phyloP scores from a whole-genome alignment of 2,113 vertebrate genomes.

The Callionymus lyra region DNA sequence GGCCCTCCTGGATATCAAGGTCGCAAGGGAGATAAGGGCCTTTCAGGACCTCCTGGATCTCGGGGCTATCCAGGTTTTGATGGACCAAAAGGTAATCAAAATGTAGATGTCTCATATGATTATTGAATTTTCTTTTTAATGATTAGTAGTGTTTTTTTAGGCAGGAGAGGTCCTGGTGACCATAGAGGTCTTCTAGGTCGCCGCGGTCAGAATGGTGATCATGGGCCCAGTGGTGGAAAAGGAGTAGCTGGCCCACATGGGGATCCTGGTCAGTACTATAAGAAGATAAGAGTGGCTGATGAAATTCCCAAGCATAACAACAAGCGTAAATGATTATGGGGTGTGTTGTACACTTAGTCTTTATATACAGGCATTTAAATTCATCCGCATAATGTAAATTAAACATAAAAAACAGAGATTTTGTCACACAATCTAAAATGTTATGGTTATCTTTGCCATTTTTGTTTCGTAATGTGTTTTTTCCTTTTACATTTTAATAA shows the following conservation, averaged over 20 bases:
- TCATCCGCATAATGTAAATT: too few relatives aligned
- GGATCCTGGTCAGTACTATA: constrained; percentile 18
- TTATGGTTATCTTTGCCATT: too few relatives aligned
- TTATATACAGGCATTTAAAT: too few relatives aligned
- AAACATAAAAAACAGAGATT: too few relatives aligned
- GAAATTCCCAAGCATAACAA: too few relatives aligned
- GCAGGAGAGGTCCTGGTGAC: constrained; percentile 26
- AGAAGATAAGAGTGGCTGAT: not conserved
- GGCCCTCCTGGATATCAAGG: constrained; percentile 34
- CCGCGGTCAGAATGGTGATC: constrained; percentile 26
- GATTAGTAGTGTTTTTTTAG: constrained; percentile 16
- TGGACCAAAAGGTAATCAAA: constrained; percentile 37
- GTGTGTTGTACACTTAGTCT: too few relatives aligned
- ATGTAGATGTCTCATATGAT: not conserved
- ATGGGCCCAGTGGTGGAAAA: constrained; percentile 31
- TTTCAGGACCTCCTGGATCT: constrained; percentile 26
- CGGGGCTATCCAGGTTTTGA: not conserved
- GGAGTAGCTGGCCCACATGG: constrained; percentile 30
- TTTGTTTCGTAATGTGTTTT: too few relatives aligned
- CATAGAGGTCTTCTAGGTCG: constrained; percentile 13
- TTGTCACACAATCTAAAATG: too few relatives aligned
- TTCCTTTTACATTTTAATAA: too few relatives aligned
- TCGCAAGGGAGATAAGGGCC: constrained; percentile 24
- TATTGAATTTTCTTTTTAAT: constrained; percentile 1
- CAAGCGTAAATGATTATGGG: too few relatives aligned